Percentiles rank a stretch among this genome's conserved stretches.
These are phyloP conservation scores for Eristalinus aeneus DNA, from an alignment of 2,888 invertebrate species.

Conservation along the genomic window DNA sequence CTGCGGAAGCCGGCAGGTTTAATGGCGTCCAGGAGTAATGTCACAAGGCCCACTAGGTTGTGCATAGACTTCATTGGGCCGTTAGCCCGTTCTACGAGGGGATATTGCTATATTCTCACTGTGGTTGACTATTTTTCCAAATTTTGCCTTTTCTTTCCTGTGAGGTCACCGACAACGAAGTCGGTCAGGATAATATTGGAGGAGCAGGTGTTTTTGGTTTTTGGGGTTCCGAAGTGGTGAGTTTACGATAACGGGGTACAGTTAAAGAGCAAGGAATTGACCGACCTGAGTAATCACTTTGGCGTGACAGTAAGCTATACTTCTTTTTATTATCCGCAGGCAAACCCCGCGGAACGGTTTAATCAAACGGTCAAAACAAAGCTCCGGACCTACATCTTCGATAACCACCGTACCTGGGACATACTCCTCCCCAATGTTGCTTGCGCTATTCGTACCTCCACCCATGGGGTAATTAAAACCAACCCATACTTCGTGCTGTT, in stretches of 20 bases:
- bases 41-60: slow-evolving; percentile 14
- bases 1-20: background rate
- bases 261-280: slow-evolving; percentile 3
- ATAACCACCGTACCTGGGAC: slow-evolving; percentile 28
- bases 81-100: slow-evolving; percentile 26
- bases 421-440: background rate
- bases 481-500: slow-evolving; percentile 9
- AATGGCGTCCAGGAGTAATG: background rate
- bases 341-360: slow-evolving; percentile 7
- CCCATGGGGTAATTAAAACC: slow-evolving; percentile 8
- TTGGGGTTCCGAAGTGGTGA: background rate
- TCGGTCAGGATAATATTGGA: too few species aligned
- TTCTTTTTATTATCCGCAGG: slow-evolving; percentile 26
- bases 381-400: slow-evolving; percentile 7
- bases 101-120: slow-evolving; percentile 16
- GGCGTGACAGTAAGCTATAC: background rate
- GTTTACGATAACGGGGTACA: slow-evolving; percentile 14
- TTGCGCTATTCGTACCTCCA: slow-evolving; percentile 16
- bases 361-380: slow-evolving; percentile 6
- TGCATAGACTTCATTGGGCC: slow-evolving; percentile 38
- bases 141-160: too few species aligned
- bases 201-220: background rate
- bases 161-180: too few species aligned
- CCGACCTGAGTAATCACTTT: background rate
- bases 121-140: slow-evolving; percentile 42